Conservation (phyloP, 2,888 invertebrate species). For the Agrochola lota region DNA sequence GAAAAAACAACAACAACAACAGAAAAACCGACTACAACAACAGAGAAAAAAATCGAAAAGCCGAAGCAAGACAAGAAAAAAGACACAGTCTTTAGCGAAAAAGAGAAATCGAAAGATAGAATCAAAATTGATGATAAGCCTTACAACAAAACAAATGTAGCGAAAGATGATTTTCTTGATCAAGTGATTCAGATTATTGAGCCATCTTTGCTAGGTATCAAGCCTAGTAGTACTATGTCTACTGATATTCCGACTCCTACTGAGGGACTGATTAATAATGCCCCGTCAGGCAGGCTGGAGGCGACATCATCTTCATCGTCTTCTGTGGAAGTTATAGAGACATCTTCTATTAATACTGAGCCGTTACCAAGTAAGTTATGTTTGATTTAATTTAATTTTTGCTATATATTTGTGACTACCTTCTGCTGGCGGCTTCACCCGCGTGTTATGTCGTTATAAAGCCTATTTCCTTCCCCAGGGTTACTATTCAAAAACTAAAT, state of each 20-base stretch:
- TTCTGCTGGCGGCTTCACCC: too few relatives aligned
- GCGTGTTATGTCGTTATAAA: too few relatives aligned
- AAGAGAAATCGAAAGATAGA: constrained; percentile 78
- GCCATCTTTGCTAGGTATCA: constrained; percentile 78
- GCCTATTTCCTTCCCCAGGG: too few relatives aligned
- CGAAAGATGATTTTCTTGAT: constrained; percentile 74
- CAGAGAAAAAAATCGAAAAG: constrained; percentile 72
- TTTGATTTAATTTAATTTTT: too few relatives aligned
- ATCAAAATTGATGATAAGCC: constrained; percentile 78
- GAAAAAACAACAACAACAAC: constrained; percentile 68
- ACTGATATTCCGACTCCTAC: constrained; percentile 82
- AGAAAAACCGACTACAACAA: constrained; percentile 68
- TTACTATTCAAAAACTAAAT: too few relatives aligned
- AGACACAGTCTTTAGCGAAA: constrained; percentile 75
- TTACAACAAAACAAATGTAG: constrained; percentile 72
- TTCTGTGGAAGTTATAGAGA: constrained; percentile 68
- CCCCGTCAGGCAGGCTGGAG: constrained; percentile 68
- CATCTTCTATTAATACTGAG: constrained; percentile 81
- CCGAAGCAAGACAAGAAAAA: constrained; percentile 84
- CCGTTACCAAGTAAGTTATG: constrained; percentile 82
- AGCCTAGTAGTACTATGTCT: constrained; percentile 63
- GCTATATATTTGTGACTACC: too few relatives aligned
- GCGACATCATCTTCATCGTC: constrained; percentile 40
- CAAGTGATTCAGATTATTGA: constrained; percentile 80
- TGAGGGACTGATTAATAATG: constrained; percentile 77